Conservation (phyloP, 2,113 vertebrate genomes). For the Perca fluviatilis region DNA sequence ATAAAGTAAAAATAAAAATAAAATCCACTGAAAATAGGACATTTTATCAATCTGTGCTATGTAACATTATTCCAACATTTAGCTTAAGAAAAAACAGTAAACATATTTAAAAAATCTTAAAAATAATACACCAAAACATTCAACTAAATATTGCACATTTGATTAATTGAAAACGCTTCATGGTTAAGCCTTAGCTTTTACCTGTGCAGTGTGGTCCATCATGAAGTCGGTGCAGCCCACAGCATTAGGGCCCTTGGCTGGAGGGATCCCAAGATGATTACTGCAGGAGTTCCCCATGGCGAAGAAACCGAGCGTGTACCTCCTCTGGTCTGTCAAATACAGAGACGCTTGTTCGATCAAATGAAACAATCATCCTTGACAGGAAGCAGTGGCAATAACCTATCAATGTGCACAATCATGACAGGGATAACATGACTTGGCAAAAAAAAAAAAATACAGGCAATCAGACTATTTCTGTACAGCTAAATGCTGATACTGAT, state of each 20-base stretch:
- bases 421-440: neutral
- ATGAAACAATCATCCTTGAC: neutral
- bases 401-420: neutral
- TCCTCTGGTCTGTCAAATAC: slow-evolving; percentile 54
- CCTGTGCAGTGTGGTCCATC: slow-evolving; percentile 88
- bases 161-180: no score
- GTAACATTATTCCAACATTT: no score
- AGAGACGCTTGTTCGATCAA: neutral
- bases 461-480: neutral
- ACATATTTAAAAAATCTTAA: no score
- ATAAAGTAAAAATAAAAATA: no score
- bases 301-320: slow-evolving; percentile 31
- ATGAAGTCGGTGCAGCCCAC: slow-evolving; percentile 95
- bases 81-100: no score
- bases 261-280: slow-evolving; percentile 86
- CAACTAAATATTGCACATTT: no score
- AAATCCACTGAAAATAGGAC: no score
- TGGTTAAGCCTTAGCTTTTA: slow-evolving; percentile 52
- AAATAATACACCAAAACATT: no score
- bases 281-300: slow-evolving; percentile 81
- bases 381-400: neutral
- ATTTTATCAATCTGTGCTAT: no score
- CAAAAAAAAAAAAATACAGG: neutral
- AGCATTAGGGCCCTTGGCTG: slow-evolving; percentile 87
- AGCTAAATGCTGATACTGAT: neutral